Percentiles rank a stretch among this genome's conserved stretches.
These are phyloP conservation scores for Romanogobio albipinnatus DNA, from an alignment of 2,113 vertebrate species.

Conservation along the genomic window DNA sequence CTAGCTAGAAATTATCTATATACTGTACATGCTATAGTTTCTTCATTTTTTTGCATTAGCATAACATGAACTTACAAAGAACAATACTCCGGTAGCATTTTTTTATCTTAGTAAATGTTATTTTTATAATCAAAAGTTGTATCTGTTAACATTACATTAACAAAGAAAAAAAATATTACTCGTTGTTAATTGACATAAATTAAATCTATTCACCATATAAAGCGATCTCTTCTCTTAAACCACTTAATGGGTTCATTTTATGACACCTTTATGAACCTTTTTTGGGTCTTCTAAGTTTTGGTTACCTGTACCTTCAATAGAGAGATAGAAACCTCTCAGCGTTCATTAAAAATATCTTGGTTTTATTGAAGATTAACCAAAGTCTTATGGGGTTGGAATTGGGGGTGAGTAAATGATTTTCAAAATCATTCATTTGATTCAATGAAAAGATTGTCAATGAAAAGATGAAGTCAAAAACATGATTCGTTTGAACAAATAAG, in stretches of 20 bases:
- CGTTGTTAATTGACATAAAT: neutral
- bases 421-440: neutral
- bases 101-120: neutral
- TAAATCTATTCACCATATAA: no score
- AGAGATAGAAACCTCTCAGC: neutral
- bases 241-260: no score
- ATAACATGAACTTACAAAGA: neutral
- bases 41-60: neutral
- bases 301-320: no score
- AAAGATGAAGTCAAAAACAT: neutral
- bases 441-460: neutral
- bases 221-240: no score
- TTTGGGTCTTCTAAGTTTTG: no score
- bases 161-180: neutral
- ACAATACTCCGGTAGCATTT: neutral
- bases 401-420: no score
- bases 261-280: no score
- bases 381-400: neutral
- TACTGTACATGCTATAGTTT: neutral
- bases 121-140: neutral
- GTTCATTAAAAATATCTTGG: neutral
- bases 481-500: neutral
- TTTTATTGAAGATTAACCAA: neutral
- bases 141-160: neutral
- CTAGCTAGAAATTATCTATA: neutral